Evolutionary conservation across 2,797 vertebrate genomes (phyloP).

Genomic region (Delichon dasypus): DNA sequence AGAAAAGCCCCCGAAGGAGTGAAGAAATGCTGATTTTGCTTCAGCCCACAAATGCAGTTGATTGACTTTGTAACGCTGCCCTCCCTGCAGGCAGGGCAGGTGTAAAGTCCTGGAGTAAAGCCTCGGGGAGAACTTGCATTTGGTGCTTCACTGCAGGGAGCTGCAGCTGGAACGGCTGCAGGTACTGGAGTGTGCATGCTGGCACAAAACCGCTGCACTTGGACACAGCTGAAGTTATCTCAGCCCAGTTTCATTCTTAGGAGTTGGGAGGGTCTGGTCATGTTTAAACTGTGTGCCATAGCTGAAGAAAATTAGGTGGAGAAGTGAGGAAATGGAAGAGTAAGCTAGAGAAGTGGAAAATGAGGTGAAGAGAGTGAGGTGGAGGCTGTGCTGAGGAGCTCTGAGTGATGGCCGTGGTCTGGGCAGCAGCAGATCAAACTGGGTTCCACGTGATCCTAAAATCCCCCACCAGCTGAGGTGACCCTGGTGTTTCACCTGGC

Average conservation of each 20-base stretch:
- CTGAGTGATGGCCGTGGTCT: not conserved
- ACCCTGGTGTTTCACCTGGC: not conserved
- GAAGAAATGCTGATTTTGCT: conserved; percentile 10
- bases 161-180: not conserved
- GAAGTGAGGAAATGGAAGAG: not conserved
- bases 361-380: not conserved
- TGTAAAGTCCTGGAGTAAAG: not conserved
- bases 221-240: rapidly evolving
- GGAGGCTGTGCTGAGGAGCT: not conserved
- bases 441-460: not conserved
- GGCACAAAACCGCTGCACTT: not conserved
- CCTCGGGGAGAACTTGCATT: not conserved
- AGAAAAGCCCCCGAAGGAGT: not conserved
- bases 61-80: not conserved
- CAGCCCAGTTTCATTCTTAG: not conserved
- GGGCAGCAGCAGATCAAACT: not conserved
- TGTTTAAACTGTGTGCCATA: not conserved
- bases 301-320: not conserved
- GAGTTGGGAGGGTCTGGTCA: not conserved
- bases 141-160: not conserved
- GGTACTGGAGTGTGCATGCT: not conserved
- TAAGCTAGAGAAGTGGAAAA: not conserved
- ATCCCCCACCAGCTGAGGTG: not conserved
- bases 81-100: not conserved
- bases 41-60: not conserved